A percentile compares a stretch with the other conserved stretches of the same genome.
These are phyloP conservation scores for Ariolimax columbianus DNA, from an alignment of 2,888 invertebrate species.

Conservation along the genomic window DNA sequence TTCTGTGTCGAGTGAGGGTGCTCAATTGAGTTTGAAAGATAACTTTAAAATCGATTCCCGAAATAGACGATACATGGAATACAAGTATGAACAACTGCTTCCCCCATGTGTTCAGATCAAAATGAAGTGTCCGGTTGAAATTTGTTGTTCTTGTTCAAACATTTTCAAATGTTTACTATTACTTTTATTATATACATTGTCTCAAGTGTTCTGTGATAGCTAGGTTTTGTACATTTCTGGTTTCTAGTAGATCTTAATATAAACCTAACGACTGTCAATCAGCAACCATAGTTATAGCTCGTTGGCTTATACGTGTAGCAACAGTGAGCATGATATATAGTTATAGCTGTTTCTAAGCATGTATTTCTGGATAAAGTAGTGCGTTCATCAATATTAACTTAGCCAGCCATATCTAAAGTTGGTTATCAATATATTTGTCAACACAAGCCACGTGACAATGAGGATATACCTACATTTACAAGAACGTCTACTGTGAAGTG, in stretches of 20 bases:
- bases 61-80: no score
- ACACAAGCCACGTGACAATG: background rate
- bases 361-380: no score
- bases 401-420: no score
- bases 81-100: no score
- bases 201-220: constrained; percentile 3
- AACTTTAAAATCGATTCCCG: no score
- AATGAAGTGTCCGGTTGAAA: no score
- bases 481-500: background rate
- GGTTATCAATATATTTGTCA: no score
- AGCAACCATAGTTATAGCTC: background rate
- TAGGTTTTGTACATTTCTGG: background rate
- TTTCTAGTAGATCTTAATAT: background rate
- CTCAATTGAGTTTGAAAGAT: no score
- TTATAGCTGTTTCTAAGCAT: background rate
- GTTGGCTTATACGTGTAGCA: background rate
- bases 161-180: background rate
- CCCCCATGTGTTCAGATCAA: no score
- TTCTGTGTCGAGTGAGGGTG: background rate
- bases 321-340: background rate
- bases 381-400: no score
- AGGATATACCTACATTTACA: background rate
- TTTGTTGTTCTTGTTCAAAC: background rate
- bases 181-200: background rate
- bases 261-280: background rate